These are phyloP conservation scores for Lepetodrilus schrolli DNA, from an alignment of 2,888 invertebrate species.

Conservation along the genomic window DNA sequence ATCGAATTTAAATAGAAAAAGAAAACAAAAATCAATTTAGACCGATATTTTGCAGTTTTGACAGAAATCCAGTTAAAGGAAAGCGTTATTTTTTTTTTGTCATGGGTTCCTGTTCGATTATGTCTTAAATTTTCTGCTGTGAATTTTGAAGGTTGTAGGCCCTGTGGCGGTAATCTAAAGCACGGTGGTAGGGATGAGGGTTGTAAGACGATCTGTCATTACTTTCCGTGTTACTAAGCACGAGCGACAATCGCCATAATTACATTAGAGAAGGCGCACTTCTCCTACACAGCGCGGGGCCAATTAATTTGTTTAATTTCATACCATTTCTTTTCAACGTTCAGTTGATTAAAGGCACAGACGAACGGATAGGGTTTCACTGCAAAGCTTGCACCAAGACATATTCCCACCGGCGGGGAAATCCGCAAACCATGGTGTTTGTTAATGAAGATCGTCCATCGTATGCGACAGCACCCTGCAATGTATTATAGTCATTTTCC, in stretches of 20 bases:
- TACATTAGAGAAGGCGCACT: slow-evolving; percentile 13
- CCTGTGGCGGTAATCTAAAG: slow-evolving; percentile 2
- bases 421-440: neutral
- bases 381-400: neutral
- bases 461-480: neutral
- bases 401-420: slow-evolving; percentile 6
- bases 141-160: neutral
- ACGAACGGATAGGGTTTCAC: slow-evolving; percentile 7
- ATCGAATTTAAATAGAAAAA: neutral
- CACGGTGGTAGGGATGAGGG: neutral
- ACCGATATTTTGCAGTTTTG: neutral
- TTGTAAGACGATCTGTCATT: slow-evolving; percentile 21
- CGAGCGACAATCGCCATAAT: slow-evolving; percentile 16
- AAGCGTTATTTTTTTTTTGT: neutral
- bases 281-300: slow-evolving; percentile 14
- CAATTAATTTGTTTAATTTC: slow-evolving; percentile 33
- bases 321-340: slow-evolving; percentile 5
- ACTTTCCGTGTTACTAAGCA: neutral
- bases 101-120: neutral
- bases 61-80: neutral
- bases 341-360: slow-evolving; percentile 15
- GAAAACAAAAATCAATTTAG: neutral
- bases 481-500: neutral
- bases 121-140: neutral
- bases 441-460: slow-evolving; percentile 15